Conservation (phyloP, 2,113 vertebrate genomes). For the Tragelaphus scriptus region DNA sequence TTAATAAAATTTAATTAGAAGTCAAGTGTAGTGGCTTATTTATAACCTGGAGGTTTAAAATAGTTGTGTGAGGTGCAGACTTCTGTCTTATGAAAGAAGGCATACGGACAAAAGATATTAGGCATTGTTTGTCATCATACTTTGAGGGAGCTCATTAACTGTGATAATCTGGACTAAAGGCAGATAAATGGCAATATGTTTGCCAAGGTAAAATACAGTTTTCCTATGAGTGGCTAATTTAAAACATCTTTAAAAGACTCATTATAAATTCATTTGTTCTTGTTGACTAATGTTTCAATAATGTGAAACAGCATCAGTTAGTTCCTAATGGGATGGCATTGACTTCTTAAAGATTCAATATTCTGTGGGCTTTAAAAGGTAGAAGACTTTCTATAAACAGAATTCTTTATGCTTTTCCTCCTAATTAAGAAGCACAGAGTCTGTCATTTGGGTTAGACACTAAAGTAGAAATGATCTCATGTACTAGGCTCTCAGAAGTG, state of each 20-base stretch:
- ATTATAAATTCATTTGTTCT: conserved; percentile 52
- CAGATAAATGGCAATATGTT: background rate
- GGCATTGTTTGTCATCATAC: background rate
- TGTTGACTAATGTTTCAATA: conserved; percentile 37
- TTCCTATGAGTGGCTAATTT: background rate
- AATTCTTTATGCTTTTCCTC: conserved; percentile 27
- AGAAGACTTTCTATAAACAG: background rate
- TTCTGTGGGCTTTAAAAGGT: background rate
- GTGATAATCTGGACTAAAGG: background rate
- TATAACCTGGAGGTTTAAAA: conserved; percentile 13
- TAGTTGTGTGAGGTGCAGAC: background rate
- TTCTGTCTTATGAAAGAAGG: background rate
- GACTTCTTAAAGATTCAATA: background rate
- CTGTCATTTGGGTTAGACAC: conserved; percentile 2
- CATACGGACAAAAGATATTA: background rate
- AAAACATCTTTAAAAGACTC: conserved; percentile 20
- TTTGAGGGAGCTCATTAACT: conserved; percentile 32
- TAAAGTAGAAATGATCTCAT: conserved; percentile 43
- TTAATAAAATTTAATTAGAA: conserved; percentile 23
- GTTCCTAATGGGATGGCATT: conserved; percentile 13
- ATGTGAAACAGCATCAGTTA: conserved; percentile 1
- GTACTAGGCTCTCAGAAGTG: conserved; percentile 43
- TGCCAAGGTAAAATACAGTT: conserved; percentile 39
- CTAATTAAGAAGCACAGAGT: conserved; percentile 36
- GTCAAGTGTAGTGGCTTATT: conserved; percentile 29